Conservation (phyloP, 2,113 vertebrate species). For the Xiphophorus maculatus region DNA sequence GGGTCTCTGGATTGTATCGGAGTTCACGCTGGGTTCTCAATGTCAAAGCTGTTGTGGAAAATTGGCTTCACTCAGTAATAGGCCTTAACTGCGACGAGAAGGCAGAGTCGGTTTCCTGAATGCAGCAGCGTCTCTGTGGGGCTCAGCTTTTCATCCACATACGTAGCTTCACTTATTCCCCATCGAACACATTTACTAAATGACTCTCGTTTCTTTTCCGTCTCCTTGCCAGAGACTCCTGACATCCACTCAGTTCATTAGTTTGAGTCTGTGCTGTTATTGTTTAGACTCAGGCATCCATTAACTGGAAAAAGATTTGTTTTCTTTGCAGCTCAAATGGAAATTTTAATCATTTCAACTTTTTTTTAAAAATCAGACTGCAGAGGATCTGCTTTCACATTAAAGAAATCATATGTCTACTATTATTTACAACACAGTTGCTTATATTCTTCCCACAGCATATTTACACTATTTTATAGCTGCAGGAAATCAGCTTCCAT, state of each 20-base stretch:
- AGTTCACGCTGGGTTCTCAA: constrained; percentile 41
- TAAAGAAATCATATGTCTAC: neutral
- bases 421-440: neutral
- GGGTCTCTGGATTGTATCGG: constrained; percentile 32
- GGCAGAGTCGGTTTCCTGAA: constrained; percentile 15
- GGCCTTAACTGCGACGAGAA: constrained; percentile 35
- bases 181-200: neutral
- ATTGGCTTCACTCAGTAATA: constrained; percentile 45
- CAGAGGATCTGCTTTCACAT: neutral
- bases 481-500: constrained; percentile 8
- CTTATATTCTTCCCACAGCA: neutral
- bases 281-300: neutral
- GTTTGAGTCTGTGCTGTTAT: neutral
- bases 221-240: neutral
- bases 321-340: neutral
- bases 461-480: neutral
- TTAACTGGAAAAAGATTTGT: neutral
- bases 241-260: neutral
- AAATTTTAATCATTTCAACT: neutral
- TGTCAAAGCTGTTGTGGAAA: constrained; percentile 55
- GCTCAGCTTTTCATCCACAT: constrained; percentile 13
- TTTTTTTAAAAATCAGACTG: neutral
- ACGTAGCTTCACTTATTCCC: neutral
- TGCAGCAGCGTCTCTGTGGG: constrained; percentile 30
- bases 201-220: neutral